Percentiles rank a stretch among this genome's conserved stretches.
phyloP scores from a whole-genome alignment of 2,888 invertebrate genomes.

The Rhimphoctona megacephalus region DNA sequence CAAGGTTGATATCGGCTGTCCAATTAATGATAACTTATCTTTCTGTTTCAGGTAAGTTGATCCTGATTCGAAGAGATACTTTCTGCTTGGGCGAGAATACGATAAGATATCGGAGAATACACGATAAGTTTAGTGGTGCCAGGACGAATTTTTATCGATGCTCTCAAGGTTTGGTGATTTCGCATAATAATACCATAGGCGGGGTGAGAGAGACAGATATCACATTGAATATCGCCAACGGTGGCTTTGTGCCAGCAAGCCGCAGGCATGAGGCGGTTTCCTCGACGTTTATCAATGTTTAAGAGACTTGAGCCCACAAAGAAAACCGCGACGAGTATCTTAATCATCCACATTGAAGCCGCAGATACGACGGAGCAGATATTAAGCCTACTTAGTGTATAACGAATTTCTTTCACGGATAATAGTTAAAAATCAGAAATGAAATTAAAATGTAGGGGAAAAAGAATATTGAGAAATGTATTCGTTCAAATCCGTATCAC shows the following conservation, averaged over 20 bases:
- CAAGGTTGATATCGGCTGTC: not conserved
- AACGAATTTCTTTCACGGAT: conserved; percentile 9
- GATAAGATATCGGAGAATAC: conserved; percentile 35
- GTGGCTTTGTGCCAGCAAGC: conserved; percentile 79
- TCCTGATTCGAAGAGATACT: conserved; percentile 19
- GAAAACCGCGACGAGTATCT: conserved; percentile 66
- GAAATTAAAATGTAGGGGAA: not conserved
- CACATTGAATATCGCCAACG: conserved; percentile 75
- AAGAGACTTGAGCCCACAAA: conserved; percentile 69
- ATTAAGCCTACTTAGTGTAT: conserved; percentile 1
- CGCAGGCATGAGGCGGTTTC: conserved; percentile 73
- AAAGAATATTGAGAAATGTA: too few relatives aligned
- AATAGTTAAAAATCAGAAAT: not conserved
- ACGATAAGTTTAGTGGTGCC: conserved; percentile 49
- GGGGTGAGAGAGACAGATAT: conserved; percentile 68
- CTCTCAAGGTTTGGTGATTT: conserved; percentile 59
- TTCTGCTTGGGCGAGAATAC: conserved; percentile 14
- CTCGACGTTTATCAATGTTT: conserved; percentile 73
- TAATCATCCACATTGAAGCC: conserved; percentile 63
- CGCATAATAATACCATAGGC: conserved; percentile 53
- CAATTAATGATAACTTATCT: conserved; percentile 62
- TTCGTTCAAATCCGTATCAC: too few relatives aligned
- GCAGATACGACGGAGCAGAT: not conserved
- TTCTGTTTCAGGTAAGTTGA: conserved; percentile 79
- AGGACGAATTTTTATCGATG: conserved; percentile 67